These are phyloP conservation scores for Todiramphus saurophagus DNA, from an alignment of 2,113 vertebrate species.

Conservation along the genomic window DNA sequence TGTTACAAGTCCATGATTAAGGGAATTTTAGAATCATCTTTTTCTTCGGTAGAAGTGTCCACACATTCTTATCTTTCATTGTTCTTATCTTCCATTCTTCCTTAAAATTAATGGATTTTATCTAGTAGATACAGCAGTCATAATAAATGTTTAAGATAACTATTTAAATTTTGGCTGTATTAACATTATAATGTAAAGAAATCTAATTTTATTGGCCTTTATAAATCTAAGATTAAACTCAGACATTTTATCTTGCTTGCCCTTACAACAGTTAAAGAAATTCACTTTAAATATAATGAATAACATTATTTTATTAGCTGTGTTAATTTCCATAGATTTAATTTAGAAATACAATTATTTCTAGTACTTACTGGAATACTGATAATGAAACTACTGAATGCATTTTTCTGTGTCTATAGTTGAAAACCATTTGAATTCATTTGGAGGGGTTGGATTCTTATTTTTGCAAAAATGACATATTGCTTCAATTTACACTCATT, in stretches of 20 bases:
- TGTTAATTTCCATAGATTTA: background rate
- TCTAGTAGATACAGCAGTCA: background rate
- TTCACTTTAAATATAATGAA: background rate
- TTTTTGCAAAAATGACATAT: background rate
- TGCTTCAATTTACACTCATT: background rate
- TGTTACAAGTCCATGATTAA: background rate
- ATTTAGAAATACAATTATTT: slow-evolving; percentile 25
- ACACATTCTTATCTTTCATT: background rate
- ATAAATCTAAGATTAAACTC: slow-evolving; percentile 7
- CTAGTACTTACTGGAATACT: background rate
- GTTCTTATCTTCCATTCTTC: background rate
- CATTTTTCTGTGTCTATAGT: background rate
- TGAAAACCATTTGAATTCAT: background rate
- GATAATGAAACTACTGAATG: background rate
- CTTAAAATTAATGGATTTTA: slow-evolving; percentile 35
- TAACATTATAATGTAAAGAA: slow-evolving; percentile 19
- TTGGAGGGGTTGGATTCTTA: background rate
- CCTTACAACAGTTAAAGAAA: background rate
- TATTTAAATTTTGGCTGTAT: background rate
- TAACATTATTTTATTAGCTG: background rate
- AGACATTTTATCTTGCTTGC: background rate
- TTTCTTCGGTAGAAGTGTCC: background rate
- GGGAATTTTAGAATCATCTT: background rate
- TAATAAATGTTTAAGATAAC: slow-evolving; percentile 9
- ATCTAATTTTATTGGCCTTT: background rate